phyloP scores from a whole-genome alignment of 1,140 invertebrate species.

The Cardiocondyla obscurior region DNA sequence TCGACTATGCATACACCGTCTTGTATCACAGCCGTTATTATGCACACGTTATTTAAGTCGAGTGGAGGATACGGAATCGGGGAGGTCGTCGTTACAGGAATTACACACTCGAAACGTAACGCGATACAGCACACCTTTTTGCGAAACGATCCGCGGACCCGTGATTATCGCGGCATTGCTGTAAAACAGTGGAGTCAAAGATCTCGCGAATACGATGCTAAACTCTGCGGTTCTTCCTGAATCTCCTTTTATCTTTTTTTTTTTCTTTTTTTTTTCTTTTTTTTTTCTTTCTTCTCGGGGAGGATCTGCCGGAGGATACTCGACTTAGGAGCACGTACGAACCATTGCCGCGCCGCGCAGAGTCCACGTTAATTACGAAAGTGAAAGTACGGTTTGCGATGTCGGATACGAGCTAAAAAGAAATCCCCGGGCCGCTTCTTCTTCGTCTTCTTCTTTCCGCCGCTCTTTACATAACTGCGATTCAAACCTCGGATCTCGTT shows the following conservation, averaged over 20 bases:
- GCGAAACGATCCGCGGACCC: not conserved
- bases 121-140: not conserved
- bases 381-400: conserved; percentile 77
- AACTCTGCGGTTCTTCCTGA: not conserved
- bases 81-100: conserved; percentile 32
- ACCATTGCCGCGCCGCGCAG: conserved; percentile 1
- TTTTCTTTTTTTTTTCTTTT: not conserved
- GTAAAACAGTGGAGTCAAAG: not conserved
- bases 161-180: conserved; percentile 33
- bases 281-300: no score
- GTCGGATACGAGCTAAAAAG: conserved; percentile 64
- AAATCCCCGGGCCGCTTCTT: conserved; percentile 53
- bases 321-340: conserved; percentile 15
- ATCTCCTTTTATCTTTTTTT: not conserved
- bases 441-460: conserved; percentile 61
- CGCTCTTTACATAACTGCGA: conserved; percentile 62
- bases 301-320: not conserved
- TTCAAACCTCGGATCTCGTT: conserved; percentile 59
- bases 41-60: conserved; percentile 63
- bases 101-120: conserved; percentile 35
- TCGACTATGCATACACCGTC: conserved; percentile 66
- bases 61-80: not conserved
- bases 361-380: conserved; percentile 71
- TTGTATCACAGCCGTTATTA: conserved; percentile 69
- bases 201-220: not conserved